phyloP scores from a whole-genome alignment of 2,888 invertebrate genomes.

The Caprella mutica region DNA sequence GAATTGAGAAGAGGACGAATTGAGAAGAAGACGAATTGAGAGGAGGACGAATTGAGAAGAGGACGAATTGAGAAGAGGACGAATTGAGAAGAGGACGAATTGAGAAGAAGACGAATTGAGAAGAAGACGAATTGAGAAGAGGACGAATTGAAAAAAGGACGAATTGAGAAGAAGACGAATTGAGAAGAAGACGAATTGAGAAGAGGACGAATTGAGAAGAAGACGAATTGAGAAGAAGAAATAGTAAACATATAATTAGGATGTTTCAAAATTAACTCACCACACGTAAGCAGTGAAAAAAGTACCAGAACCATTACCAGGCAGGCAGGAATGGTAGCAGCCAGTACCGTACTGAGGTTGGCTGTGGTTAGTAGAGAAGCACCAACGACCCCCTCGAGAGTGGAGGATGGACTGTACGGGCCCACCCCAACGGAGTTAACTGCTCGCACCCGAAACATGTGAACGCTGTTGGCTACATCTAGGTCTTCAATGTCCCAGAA shows the following conservation, averaged over 20 bases:
- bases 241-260: background rate
- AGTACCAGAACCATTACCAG: conserved; percentile 23
- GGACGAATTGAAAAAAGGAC: too few species aligned
- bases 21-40: too few species aligned
- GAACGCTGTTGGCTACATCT: conserved; percentile 50
- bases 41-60: too few species aligned
- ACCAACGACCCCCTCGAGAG: conserved; percentile 19
- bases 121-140: too few species aligned
- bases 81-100: too few species aligned
- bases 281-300: conserved; percentile 16
- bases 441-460: conserved; percentile 54
- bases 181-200: too few species aligned
- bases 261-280: conserved; percentile 2
- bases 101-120: too few species aligned
- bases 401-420: conserved; percentile 35
- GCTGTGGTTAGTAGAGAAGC: conserved; percentile 19
- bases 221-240: too few species aligned
- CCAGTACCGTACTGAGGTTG: conserved; percentile 35
- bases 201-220: too few species aligned
- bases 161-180: too few species aligned
- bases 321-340: conserved; percentile 30
- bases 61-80: too few species aligned
- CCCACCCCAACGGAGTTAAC: conserved; percentile 36
- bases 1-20: too few species aligned
- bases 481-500: conserved; percentile 67